These are phyloP conservation scores for Oryzias curvinotus DNA, from an alignment of 2,113 vertebrate species.

Conservation along the genomic window DNA sequence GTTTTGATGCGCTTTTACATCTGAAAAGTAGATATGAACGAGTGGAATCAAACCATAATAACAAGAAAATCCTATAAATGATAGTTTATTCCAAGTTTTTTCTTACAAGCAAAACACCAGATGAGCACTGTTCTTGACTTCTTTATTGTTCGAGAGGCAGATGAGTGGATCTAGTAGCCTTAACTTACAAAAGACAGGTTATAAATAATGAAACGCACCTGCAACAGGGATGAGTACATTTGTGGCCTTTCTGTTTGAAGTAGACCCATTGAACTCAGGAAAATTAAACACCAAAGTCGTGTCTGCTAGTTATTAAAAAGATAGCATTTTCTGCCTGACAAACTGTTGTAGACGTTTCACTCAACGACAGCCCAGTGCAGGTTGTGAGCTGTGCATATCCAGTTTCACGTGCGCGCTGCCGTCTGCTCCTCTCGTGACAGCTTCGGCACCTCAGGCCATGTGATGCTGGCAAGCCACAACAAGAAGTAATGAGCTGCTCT, in stretches of 20 bases:
- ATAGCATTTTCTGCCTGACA: not conserved
- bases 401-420: slow-evolving; percentile 29
- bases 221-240: not conserved
- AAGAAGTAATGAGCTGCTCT: slow-evolving; percentile 61
- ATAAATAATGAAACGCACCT: not conserved
- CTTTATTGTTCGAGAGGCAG: no score
- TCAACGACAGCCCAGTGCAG: slow-evolving; percentile 20
- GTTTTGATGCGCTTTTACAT: no score
- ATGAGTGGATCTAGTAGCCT: no score
- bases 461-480: slow-evolving; percentile 55
- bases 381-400: slow-evolving; percentile 32
- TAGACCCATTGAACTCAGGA: slow-evolving; percentile 3
- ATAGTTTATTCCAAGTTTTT: no score
- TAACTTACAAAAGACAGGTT: no score
- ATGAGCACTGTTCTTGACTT: no score
- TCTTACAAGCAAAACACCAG: no score
- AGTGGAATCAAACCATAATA: no score
- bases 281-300: not conserved
- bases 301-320: not conserved
- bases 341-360: slow-evolving; percentile 9
- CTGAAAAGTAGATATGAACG: no score
- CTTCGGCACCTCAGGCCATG: slow-evolving; percentile 44
- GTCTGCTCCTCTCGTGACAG: slow-evolving; percentile 53
- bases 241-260: not conserved
- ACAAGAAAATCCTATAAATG: no score